These are phyloP conservation scores for Himalopsyche kuldschensis DNA, from an alignment of 2,888 invertebrate genomes.

Conservation along the genomic window DNA sequence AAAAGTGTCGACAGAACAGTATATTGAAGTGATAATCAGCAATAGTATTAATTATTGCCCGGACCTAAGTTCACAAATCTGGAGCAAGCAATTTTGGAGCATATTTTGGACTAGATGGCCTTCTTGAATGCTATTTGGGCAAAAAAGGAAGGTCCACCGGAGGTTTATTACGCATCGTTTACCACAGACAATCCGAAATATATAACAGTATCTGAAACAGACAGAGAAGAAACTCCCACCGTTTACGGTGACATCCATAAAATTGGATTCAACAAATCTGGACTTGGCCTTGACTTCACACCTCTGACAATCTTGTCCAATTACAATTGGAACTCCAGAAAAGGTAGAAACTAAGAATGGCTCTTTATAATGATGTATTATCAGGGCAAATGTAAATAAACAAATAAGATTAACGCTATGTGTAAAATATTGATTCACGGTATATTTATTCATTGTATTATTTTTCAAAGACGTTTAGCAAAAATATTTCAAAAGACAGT, in stretches of 20 bases:
- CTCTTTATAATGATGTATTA: neutral
- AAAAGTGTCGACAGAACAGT: too few relatives aligned
- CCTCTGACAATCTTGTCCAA: constrained; percentile 65
- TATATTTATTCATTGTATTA: too few relatives aligned
- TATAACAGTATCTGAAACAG: constrained; percentile 68
- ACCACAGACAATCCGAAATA: constrained; percentile 61
- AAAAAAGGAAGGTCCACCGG: constrained; percentile 21
- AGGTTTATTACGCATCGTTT: constrained; percentile 51
- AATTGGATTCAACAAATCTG: constrained; percentile 53
- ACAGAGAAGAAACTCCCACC: constrained; percentile 63
- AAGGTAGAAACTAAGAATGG: constrained; percentile 56
- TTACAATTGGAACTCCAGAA: constrained; percentile 65
- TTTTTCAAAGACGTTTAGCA: too few relatives aligned
- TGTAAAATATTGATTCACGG: too few relatives aligned
- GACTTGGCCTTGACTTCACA: constrained; percentile 59
- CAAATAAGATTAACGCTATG: too few relatives aligned
- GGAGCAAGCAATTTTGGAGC: constrained; percentile 2
- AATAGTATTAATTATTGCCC: neutral
- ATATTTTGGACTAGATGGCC: constrained; percentile 28
- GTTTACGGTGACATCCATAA: constrained; percentile 61
- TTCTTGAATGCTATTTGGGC: constrained; percentile 28
- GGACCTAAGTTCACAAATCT: constrained; percentile 10
- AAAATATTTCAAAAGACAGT: too few relatives aligned
- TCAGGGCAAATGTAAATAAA: neutral
- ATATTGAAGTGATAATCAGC: neutral